Evolutionary conservation across 1,140 invertebrate species (phyloP).

Genomic region (Hylaeus volcanicus): DNA sequence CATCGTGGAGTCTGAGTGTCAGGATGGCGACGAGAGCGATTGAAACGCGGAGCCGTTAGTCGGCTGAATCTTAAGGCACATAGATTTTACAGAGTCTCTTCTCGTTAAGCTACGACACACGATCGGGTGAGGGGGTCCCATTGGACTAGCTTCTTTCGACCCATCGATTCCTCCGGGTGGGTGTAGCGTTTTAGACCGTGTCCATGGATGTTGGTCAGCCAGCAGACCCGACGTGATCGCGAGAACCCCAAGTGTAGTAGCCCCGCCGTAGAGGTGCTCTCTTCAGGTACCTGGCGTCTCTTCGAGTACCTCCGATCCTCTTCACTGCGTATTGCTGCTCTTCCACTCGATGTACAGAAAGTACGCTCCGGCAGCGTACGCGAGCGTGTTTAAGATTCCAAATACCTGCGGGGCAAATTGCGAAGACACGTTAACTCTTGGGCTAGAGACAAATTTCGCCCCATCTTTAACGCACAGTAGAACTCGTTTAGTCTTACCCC

Average conservation of each 20-base stretch:
- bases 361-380: conserved; percentile 88
- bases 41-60: neutral
- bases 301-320: conserved; percentile 58
- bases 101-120: conserved; percentile 48
- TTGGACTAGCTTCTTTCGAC: conserved; percentile 57
- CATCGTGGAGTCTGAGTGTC: too few relatives aligned
- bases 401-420: conserved; percentile 84
- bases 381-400: conserved; percentile 90
- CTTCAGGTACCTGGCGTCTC: conserved; percentile 48
- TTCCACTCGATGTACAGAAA: conserved; percentile 89
- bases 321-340: conserved; percentile 76
- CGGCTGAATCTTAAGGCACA: conserved; percentile 54
- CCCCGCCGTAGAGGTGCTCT: conserved; percentile 48
- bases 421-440: neutral
- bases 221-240: conserved; percentile 6
- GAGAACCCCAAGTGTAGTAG: conserved; percentile 35
- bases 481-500: conserved; percentile 82
- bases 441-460: too few relatives aligned
- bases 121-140: conserved; percentile 32
- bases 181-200: conserved; percentile 16
- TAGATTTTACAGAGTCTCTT: conserved; percentile 56
- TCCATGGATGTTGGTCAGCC: neutral
- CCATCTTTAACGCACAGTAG: neutral
- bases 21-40: neutral
- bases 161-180: conserved; percentile 3